Base-by-base conservation (phyloP, 2,888 invertebrate species). In the Brachypterus glaber region DNA sequence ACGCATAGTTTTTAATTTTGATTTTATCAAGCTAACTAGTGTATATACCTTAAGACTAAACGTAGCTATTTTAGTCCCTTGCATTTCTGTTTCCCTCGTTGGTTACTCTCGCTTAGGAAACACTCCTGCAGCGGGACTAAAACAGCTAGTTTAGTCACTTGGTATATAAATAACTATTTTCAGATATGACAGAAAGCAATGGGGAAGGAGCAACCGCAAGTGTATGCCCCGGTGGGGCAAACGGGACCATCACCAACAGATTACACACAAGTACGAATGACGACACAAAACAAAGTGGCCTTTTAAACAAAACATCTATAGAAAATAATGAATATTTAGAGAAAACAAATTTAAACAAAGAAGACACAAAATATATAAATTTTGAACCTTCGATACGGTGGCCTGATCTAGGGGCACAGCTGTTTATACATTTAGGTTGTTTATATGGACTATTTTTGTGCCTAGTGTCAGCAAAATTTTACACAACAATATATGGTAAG, bases 401-500 rank as follows among this genome's bases (percentile, higher is more conserved):
- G 85, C 80, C 77, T 0, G 85, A 86, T 59, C 64, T 84, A 2
- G 57, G 65, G 11, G 85, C 73, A 13, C 85, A 85, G 67, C 50
- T 79, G 42, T 76, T 76, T 49, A 68, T 86, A 54, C 86, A 86
- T 63, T 59, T 58, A 40, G 82, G 83, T 18, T 74, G 75, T 45
- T 48, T 82, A 25, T 84, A 83, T 56, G 85, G 84, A 46, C 45
- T 83, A 26, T 81, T 71, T 63, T 70, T 83, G 55, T 69, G 80
- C 37, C 54, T 80, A 46, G 73, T 73, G 25, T 58, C 67, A 17
- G 76, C 75, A 17, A 80, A 71, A 57, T 57, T 79, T 45, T 69
- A 72, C 49, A 85, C 86, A 38, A 63, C 69, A 45, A 53, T 84
- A 43, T 85, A 82, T 74, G 80, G 86, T 86, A 68, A 76, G 83